Evolutionary conservation across 2,888 invertebrate genomes (phyloP).

Genomic region (Synergus japonicus): DNA sequence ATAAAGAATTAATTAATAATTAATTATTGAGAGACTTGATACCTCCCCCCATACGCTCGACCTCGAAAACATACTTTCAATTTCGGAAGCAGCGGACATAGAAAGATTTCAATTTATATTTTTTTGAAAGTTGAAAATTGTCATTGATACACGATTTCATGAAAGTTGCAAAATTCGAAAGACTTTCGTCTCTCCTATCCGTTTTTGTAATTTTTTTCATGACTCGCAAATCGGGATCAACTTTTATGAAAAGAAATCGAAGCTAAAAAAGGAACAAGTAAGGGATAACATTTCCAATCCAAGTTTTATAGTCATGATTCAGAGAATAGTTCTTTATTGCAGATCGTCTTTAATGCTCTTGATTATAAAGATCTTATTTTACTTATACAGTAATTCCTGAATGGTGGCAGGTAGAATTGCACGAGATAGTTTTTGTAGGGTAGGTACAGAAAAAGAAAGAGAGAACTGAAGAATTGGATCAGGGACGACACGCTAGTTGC

Average conservation of each 20-base stretch:
- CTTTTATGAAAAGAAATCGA: not conserved
- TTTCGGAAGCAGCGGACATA: no score
- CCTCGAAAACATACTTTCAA: no score
- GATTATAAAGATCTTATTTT: constrained; percentile 38
- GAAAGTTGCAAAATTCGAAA: no score
- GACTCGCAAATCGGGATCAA: no score
- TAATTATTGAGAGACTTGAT: no score
- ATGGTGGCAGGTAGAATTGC: constrained; percentile 34
- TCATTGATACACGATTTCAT: no score
- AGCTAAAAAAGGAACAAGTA: not conserved
- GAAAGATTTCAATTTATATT: no score
- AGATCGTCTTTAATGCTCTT: constrained; percentile 3
- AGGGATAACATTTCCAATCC: not conserved
- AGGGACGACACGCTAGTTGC: not conserved
- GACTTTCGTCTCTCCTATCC: no score
- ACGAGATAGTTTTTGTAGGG: constrained; percentile 14
- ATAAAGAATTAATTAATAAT: no score
- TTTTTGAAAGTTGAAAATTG: no score
- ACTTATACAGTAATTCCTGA: constrained; percentile 24
- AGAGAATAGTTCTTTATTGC: constrained; percentile 33
- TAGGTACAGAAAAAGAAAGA: constrained; percentile 3
- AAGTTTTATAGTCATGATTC: constrained; percentile 11
- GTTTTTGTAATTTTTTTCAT: no score
- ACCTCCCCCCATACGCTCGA: no score
- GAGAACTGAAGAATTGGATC: constrained; percentile 27